Evolutionary conservation across 2,113 vertebrate species (phyloP).

Genomic region (Erpornis zantholeuca): DNA sequence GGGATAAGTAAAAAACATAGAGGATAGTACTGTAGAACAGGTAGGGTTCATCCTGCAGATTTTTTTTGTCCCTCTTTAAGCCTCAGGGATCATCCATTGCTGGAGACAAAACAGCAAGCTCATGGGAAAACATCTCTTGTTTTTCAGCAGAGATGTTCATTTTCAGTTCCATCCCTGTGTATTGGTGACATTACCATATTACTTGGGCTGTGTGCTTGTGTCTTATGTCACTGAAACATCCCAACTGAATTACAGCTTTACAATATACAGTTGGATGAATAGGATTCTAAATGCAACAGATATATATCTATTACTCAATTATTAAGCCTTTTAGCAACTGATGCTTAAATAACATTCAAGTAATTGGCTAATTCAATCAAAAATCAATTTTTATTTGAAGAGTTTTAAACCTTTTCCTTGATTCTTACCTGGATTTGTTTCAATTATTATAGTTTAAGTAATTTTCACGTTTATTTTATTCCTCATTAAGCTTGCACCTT

Average conservation of each 20-base stretch:
- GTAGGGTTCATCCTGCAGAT: neutral
- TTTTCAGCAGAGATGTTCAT: neutral
- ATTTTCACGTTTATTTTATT: neutral
- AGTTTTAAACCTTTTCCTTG: neutral
- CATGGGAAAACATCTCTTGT: neutral
- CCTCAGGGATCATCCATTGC: neutral
- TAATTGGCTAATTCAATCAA: neutral
- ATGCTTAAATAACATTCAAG: neutral
- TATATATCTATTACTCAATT: neutral
- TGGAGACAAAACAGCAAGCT: neutral
- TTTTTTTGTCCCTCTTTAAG: neutral
- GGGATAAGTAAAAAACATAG: fast-evolving
- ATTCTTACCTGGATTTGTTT: neutral
- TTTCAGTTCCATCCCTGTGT: neutral
- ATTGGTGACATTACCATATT: neutral
- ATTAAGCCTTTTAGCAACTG: neutral
- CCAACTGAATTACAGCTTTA: neutral
- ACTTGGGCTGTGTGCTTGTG: neutral
- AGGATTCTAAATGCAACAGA: neutral
- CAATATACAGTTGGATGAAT: neutral
- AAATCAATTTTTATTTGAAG: neutral
- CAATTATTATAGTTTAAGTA: neutral
- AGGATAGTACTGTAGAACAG: neutral
- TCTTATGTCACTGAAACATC: neutral
- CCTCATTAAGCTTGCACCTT: neutral